Percentiles rank a stretch among this genome's conserved stretches.
These are phyloP conservation scores for Ariolimax columbianus DNA, from an alignment of 2,888 invertebrate genomes.

Conservation along the genomic window DNA sequence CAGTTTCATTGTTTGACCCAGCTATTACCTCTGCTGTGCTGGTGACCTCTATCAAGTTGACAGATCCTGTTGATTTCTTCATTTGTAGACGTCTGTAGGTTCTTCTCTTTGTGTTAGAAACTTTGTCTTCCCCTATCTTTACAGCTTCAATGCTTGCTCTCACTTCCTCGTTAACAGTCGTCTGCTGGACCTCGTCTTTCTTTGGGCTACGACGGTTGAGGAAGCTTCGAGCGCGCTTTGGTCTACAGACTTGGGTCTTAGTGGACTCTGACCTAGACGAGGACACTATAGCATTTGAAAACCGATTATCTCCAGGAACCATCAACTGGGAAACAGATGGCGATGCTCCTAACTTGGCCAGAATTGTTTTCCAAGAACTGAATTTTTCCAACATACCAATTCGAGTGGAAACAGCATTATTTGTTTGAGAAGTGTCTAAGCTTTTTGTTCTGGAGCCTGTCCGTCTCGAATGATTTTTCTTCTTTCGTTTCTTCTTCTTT, in stretches of 20 bases:
- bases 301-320: background rate
- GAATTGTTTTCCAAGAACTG: background rate
- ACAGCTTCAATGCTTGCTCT: slow-evolving; percentile 4
- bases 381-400: background rate
- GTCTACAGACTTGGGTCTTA: too few relatives aligned
- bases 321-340: too few relatives aligned
- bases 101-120: background rate
- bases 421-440: background rate
- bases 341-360: background rate
- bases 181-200: background rate
- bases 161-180: background rate
- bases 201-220: background rate
- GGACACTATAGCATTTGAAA: background rate
- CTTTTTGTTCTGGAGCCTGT: background rate
- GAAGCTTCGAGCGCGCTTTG: background rate
- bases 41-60: background rate
- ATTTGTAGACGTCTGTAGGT: background rate
- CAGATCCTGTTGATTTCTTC: background rate
- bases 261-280: background rate
- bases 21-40: background rate
- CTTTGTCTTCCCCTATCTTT: slow-evolving; percentile 9
- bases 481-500: background rate
- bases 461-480: background rate
- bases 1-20: background rate
- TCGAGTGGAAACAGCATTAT: background rate